Percentiles rank a stretch among this genome's conserved stretches.
These are phyloP conservation scores for Garra rufa DNA, from an alignment of 2,113 vertebrate species.

Conservation along the genomic window DNA sequence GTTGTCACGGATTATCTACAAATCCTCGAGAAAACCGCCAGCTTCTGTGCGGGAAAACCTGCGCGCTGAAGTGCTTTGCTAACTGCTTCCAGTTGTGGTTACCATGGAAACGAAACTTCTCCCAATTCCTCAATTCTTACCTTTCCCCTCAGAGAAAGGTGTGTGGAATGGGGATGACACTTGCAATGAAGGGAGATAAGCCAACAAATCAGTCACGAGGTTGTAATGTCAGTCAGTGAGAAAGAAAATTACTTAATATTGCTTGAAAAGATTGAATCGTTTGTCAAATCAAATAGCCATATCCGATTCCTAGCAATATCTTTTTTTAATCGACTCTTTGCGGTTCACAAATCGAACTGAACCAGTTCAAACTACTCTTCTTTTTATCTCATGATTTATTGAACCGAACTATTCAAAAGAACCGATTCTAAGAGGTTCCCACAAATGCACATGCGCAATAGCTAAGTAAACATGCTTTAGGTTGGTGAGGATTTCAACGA, in stretches of 20 bases:
- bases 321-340: background rate
- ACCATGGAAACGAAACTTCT: conserved; percentile 7
- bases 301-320: background rate
- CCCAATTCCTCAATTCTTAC: background rate
- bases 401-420: background rate
- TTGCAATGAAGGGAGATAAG: background rate
- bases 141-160: background rate
- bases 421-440: background rate
- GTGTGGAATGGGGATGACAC: background rate
- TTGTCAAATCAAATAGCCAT: background rate
- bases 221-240: background rate
- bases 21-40: background rate
- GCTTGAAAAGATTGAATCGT: background rate
- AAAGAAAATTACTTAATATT: background rate
- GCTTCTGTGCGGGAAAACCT: background rate
- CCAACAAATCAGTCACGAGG: background rate
- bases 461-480: no score
- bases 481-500: background rate
- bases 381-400: background rate
- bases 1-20: conserved; percentile 16
- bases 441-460: background rate
- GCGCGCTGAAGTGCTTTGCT: background rate
- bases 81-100: background rate
- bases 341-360: background rate
- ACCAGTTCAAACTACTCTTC: background rate